Evolutionary conservation across 2,113 vertebrate species (phyloP).

Genomic region (Cariama cristata): DNA sequence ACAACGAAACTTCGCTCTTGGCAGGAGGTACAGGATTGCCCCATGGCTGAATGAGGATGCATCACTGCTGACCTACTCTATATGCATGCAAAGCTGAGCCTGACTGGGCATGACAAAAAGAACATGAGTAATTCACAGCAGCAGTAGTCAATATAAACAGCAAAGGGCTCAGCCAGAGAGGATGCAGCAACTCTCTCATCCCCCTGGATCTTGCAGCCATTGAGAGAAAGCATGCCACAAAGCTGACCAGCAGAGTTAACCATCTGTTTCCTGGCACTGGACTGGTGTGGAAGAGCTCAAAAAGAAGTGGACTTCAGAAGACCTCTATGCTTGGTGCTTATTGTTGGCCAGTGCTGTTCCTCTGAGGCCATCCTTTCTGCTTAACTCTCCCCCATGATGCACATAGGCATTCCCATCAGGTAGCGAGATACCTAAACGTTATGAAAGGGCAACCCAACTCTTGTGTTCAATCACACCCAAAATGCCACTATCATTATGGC

Average conservation of each 20-base stretch:
- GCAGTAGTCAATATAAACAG: not conserved
- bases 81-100: not conserved
- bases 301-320: not conserved
- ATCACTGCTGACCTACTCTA: not conserved
- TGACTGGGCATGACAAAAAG: not conserved
- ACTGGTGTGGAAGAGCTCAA: not conserved
- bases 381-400: rapidly evolving
- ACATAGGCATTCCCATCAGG: not conserved
- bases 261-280: not conserved
- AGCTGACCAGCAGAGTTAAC: not conserved
- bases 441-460: not conserved
- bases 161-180: not conserved
- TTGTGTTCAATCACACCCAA: not conserved
- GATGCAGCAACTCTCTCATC: not conserved
- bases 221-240: not conserved
- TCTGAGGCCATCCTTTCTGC: not conserved
- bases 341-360: not conserved
- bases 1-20: not conserved
- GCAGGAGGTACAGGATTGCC: not conserved
- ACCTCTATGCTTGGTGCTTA: not conserved
- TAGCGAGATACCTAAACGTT: rapidly evolving
- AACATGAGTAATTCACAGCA: rapidly evolving
- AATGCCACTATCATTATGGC: not conserved
- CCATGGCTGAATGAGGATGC: not conserved
- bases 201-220: not conserved